Evolutionary conservation across 2,888 invertebrate species (phyloP), one percentile per base, ranked within the genome.

Genomic region (Malthinus seriepunctatus): DNA sequence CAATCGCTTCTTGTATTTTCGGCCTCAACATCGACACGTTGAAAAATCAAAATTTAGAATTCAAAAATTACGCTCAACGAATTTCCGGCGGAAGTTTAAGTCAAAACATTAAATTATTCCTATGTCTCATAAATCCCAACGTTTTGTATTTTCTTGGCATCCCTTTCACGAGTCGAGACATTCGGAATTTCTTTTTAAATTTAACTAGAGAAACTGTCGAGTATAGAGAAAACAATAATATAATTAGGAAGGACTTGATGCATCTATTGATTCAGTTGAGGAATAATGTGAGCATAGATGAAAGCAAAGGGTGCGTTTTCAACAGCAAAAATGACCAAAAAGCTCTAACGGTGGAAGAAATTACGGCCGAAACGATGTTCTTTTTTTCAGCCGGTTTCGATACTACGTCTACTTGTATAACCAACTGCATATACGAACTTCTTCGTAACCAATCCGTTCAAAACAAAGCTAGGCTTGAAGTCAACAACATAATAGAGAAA

Each of bases 391-490:
- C 76, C 8, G 76, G 76, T 0, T 77, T 74, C 52, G 77, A 77
- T 66, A 76, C 77, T 1, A 77, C 76, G 3, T 75, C 77, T 2
- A 69, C 72, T 9, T 69, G 69, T 48, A 73, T 82, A 67, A 77
- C 78, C 39, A 83, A 78, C 59, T 76, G 76, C 1, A 67, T 83
- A n/a, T 83, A 79, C 63, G 81, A 82, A 65, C 66, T 85, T 33
- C 80, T 83, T 3, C 71, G 74, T 7, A 78, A 83, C 65, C 76
- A 72, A 1, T 69, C 77, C 0, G 63, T 81, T 2, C 84, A 84
- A 61, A 69, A 76, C 1, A 79, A 73, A 45, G 58, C 78, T 0
- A 67, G 80, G 8, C 55, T 68, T 0, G 83, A 83, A 68, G 77
- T 83, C 3, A 63, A 71, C 1, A 63, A 56, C 0, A 76, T 78